These are phyloP conservation scores for Fulica atra DNA, from an alignment of 2,113 vertebrate genomes.

Conservation along the genomic window DNA sequence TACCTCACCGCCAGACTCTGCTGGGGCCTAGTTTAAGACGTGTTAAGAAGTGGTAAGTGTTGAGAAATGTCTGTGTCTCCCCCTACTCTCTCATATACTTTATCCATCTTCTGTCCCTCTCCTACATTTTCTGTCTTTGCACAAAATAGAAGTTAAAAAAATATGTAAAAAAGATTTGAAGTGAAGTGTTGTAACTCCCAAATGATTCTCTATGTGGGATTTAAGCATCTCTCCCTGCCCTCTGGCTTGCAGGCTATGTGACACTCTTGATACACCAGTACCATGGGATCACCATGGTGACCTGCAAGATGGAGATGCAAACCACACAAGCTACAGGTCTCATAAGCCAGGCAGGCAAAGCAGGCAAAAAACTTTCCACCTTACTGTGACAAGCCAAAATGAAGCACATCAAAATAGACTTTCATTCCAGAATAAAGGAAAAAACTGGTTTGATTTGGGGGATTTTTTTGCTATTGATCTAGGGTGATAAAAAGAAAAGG, in stretches of 20 bases:
- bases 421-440: neutral
- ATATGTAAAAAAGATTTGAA: neutral
- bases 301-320: neutral
- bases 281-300: accelerated
- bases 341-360: neutral
- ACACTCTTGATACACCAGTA: accelerated
- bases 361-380: neutral
- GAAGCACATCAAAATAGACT: neutral
- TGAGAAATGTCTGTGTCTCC: neutral
- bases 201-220: accelerated
- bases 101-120: neutral
- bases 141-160: neutral
- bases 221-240: neutral
- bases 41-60: neutral
- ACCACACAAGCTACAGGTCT: accelerated
- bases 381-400: neutral
- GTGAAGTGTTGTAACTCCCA: neutral
- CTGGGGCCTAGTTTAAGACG: too few species aligned
- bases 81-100: neutral
- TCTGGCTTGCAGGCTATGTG: neutral
- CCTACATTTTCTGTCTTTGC: neutral
- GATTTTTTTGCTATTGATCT: neutral
- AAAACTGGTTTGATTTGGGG: neutral
- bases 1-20: too few species aligned
- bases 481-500: neutral